phyloP scores from a whole-genome alignment of 1,140 invertebrate species.

The Phenacoccus solenopsis region DNA sequence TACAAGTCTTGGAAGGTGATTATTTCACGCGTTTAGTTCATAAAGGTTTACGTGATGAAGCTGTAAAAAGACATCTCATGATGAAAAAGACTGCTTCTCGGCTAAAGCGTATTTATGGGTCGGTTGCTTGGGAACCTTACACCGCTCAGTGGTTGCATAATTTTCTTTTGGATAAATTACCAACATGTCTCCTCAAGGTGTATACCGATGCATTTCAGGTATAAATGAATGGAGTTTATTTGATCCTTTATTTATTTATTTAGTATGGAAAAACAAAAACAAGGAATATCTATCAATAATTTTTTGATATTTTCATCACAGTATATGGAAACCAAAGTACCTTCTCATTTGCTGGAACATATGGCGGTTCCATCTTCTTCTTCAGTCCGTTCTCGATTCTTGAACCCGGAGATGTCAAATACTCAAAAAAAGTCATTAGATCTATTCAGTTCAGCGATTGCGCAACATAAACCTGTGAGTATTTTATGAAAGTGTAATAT shows the following conservation, averaged over 20 bases:
- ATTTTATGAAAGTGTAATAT: neutral
- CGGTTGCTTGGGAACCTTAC: conserved; percentile 52
- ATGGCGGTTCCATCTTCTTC: neutral
- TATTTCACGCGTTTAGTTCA: conserved; percentile 50
- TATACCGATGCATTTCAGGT: conserved; percentile 66
- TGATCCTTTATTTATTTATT: neutral
- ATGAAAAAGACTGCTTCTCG: conserved; percentile 57
- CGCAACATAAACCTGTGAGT: neutral
- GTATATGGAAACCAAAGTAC: conserved; percentile 4
- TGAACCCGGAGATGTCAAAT: neutral
- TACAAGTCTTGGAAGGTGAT: conserved; percentile 56
- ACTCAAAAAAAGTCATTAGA: neutral
- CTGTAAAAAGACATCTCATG: conserved; percentile 49
- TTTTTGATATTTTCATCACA: neutral
- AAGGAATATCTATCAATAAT: too few species aligned
- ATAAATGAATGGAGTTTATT: conserved; percentile 18
- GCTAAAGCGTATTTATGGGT: conserved; percentile 50
- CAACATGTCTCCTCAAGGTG: conserved; percentile 50
- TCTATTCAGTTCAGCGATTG: neutral
- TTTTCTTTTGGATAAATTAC: conserved; percentile 54
- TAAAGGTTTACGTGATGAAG: conserved; percentile 42
- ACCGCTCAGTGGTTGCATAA: conserved; percentile 67
- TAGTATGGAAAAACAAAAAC: too few species aligned
- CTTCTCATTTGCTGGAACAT: neutral
- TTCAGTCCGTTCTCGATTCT: neutral